Base-by-base conservation (phyloP, 2,797 vertebrate species). In the Anas bahamensis region DNA sequence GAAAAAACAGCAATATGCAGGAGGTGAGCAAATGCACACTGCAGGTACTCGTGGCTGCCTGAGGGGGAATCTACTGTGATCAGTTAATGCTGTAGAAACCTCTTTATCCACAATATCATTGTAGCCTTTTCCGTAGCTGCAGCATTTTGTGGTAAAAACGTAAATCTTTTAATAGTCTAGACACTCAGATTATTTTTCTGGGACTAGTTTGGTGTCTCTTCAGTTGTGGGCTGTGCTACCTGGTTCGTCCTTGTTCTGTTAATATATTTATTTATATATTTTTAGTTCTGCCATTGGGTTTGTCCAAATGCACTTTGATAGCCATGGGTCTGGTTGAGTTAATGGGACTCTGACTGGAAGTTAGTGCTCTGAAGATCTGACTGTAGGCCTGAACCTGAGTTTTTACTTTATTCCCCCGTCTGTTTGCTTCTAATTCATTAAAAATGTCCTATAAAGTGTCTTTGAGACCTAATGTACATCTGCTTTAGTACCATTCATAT, bases 321-420 rank as follows among this genome's bases (percentile, higher is more conserved):
- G 46, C 61, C n/a, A 5, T 9, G 31, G 46, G 13, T 56, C 55
- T 70, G 65, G 10, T 0, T 13, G 86, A 68, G 33, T 61, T 73
- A 15, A 6, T 42, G 48, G 33, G 41, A 86, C 48, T 76, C 44
- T 42, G 71, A 42, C 77, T 75, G 39, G 82, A 79, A 28, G 31
- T 55, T 83, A 57, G 73, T 79, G 17, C 79, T 53, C 48, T 56
- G 76, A 72, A 93, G 76, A 89, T 83, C 37, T 57, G 24, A 82
- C 44, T 84, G 50, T 79, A 88, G 92, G 89, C 93, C 55, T 82
- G 64, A 88, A 82, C 44, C 41, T 77, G 59, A 77, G 53, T 86
- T 88, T 93, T 17, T 52, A 0, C 68, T 89, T 79, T 1, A 3
- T 78, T 76, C 28, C 16, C 22, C 17, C 71, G 9, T 74, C 21